A percentile compares a stretch with the other conserved stretches of the same genome.
phyloP scores from a whole-genome alignment of 2,888 invertebrate species.

The Thelaira solivaga region DNA sequence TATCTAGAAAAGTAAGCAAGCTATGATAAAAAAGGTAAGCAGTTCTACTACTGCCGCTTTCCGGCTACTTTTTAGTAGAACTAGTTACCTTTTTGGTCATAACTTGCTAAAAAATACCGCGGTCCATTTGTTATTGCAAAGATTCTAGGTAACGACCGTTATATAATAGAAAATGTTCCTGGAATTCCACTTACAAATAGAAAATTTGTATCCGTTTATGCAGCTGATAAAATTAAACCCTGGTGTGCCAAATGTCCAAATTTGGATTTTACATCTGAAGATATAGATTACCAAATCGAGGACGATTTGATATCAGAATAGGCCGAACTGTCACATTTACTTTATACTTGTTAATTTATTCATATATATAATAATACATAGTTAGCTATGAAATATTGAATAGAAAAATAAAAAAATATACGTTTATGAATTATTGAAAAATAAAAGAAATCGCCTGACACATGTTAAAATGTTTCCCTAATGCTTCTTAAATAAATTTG shows the following conservation, averaged over 20 bases:
- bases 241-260: background rate
- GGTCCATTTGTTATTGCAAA: background rate
- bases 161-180: background rate
- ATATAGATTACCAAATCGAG: no score
- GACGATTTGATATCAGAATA: background rate
- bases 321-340: no score
- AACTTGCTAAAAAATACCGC: background rate
- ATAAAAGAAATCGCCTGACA: background rate
- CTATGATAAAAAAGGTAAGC: no score
- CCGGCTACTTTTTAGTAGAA: no score
- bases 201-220: background rate
- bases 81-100: no score
- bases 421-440: no score
- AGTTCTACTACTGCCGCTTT: no score
- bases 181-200: background rate
- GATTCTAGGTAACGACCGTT: background rate
- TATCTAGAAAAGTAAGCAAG: no score
- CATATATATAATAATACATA: no score
- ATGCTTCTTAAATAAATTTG: conserved; percentile 56
- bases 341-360: no score
- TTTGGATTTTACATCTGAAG: background rate
- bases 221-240: background rate
- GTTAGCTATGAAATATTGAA: no score
- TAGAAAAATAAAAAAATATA: no score
- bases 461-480: conserved; percentile 24